phyloP scores from a whole-genome alignment of 2,797 vertebrate genomes.

The Cyclura pinguis region DNA sequence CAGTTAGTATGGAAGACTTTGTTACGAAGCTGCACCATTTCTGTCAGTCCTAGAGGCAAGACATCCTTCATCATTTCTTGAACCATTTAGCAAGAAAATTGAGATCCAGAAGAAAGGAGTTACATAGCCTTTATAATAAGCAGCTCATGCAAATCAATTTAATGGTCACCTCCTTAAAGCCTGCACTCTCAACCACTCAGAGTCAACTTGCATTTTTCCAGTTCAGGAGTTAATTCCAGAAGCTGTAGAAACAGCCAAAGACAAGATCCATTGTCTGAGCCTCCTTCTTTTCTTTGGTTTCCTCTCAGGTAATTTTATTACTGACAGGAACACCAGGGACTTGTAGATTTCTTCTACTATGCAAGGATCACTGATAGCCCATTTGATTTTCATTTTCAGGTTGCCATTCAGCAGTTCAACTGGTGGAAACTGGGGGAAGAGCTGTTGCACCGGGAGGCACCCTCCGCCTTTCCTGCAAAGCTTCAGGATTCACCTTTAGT shows the following conservation, averaged over 20 bases:
- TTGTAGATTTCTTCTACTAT: no score
- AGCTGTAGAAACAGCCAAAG: fast-evolving
- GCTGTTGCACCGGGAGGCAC: no score
- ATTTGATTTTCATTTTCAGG: no score
- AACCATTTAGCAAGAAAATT: no score
- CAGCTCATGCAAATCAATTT: not conserved
- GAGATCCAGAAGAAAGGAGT: no score
- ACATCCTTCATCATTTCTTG: no score
- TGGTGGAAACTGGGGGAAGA: not conserved
- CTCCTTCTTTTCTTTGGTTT: not conserved
- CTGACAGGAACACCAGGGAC: not conserved
- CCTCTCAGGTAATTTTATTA: not conserved
- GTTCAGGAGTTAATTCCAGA: not conserved
- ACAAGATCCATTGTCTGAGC: not conserved
- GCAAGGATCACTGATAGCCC: no score
- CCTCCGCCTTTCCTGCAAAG: no score
- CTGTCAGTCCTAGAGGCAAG: no score
- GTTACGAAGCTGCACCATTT: no score
- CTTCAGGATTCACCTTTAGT: not conserved
- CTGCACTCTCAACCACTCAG: not conserved
- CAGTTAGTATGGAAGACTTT: no score
- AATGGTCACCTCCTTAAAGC: not conserved
- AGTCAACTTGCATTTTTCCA: not conserved
- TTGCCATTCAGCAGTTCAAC: not conserved
- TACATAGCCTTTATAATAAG: not conserved